phyloP scores from a whole-genome alignment of 2,113 vertebrate genomes.

The Acrocephalus kingi region DNA sequence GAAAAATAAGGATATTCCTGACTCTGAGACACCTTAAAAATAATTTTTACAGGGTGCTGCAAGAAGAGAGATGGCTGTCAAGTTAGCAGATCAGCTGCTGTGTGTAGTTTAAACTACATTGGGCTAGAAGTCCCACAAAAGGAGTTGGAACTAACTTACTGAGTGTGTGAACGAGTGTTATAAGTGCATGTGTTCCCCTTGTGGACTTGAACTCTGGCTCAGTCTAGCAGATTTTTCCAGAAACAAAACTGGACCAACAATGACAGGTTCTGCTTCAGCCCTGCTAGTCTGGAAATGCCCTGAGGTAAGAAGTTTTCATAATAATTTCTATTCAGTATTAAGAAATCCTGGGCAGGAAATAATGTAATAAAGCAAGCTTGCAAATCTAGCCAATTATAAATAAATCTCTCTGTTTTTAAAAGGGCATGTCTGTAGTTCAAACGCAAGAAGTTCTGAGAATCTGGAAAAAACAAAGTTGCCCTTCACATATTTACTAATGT shows the following conservation, averaged over 20 bases:
- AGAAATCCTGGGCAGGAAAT: constrained; percentile 64
- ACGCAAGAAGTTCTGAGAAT: constrained; percentile 1
- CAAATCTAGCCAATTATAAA: constrained; percentile 63
- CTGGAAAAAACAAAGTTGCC: constrained; percentile 14
- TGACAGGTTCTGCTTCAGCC: constrained; percentile 68
- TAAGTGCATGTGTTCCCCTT: constrained; percentile 14
- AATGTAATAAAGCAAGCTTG: constrained; percentile 66
- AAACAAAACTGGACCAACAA: constrained; percentile 69
- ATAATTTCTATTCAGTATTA: constrained; percentile 68
- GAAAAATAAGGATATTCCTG: constrained; percentile 10
- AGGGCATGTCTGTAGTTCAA: constrained; percentile 16
- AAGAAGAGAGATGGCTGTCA: background rate
- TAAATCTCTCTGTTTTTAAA: constrained; percentile 52
- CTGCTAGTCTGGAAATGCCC: constrained; percentile 55
- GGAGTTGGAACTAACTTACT: background rate
- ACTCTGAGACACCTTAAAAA: background rate
- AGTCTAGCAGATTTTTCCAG: constrained; percentile 47
- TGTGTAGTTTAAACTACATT: constrained; percentile 19
- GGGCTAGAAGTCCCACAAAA: background rate
- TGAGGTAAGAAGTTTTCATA: constrained; percentile 73
- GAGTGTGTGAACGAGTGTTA: background rate
- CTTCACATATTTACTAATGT: background rate
- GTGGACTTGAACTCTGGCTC: constrained; percentile 37
- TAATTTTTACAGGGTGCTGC: constrained; percentile 12
- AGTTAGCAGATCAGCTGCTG: background rate